These are phyloP conservation scores for Heteractis magnifica DNA, from an alignment of 92 coral and sea anemone species.

Conservation along the genomic window DNA sequence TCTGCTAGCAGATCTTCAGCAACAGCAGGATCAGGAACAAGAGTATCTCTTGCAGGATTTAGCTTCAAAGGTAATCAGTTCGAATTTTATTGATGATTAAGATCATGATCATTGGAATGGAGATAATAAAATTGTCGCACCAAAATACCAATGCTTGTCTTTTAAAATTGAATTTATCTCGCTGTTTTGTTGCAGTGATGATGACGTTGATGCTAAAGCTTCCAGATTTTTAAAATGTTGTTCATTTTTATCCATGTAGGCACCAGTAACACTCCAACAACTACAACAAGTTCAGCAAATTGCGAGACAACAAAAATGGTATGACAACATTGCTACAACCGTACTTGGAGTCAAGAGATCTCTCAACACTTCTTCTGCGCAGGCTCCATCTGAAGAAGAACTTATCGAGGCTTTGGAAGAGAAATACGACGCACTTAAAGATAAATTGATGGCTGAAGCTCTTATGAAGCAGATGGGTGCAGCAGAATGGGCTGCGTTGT, in stretches of 20 bases:
- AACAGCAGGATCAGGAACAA: conserved; percentile 88
- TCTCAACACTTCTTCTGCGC: conserved; percentile 53
- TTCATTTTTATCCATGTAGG: conserved; percentile 30
- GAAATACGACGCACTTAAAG: conserved; percentile 94
- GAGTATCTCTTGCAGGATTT: conserved; percentile 81
- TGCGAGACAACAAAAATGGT: conserved; percentile 93
- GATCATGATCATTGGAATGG: not conserved
- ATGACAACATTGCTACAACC: conserved; percentile 91
- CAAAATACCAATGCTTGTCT: too few species aligned
- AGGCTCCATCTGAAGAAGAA: conserved; percentile 83
- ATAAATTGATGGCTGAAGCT: conserved; percentile 86
- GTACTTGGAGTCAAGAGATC: conserved; percentile 79
- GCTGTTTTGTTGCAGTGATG: too few species aligned
- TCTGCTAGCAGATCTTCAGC: conserved; percentile 86
- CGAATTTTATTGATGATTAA: too few species aligned
- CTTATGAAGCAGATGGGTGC: conserved; percentile 94
- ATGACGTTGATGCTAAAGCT: too few species aligned
- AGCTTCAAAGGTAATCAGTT: conserved; percentile 67
- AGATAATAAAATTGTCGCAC: not conserved
- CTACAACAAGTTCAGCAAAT: conserved; percentile 83
- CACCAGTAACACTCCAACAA: conserved; percentile 74
- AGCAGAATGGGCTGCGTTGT: conserved; percentile 89
- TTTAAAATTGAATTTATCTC: too few species aligned
- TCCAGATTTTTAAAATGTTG: not conserved
- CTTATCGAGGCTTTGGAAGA: conserved; percentile 94